These are phyloP conservation scores for Pan paniscus DNA, from an alignment of 2,113 vertebrate genomes.

Conservation along the genomic window DNA sequence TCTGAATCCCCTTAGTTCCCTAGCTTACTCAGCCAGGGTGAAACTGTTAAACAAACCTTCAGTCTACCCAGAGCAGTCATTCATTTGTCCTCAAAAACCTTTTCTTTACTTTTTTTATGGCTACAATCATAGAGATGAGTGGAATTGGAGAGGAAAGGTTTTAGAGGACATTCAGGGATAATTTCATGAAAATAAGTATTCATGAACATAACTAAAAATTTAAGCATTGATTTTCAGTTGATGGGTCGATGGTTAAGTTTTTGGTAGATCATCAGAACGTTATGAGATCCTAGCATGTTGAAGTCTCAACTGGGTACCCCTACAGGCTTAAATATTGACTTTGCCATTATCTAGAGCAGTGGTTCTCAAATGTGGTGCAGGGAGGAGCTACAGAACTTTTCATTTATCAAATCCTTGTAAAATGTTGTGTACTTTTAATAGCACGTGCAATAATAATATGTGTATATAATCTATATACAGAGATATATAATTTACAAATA, in stretches of 20 bases:
- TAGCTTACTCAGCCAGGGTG: neutral
- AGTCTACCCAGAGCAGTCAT: neutral
- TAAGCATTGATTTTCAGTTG: neutral
- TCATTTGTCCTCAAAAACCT: constrained; percentile 9
- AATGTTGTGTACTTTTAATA: neutral
- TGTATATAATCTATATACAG: neutral
- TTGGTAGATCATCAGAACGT: neutral
- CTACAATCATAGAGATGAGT: neutral
- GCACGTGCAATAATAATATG: neutral
- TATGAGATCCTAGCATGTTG: neutral
- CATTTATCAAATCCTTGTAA: neutral
- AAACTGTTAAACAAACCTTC: constrained; percentile 32
- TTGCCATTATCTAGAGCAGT: neutral
- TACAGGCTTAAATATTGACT: neutral
- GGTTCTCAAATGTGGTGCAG: neutral
- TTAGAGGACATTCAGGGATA: too few relatives aligned
- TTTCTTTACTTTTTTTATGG: neutral
- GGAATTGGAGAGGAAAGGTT: too few relatives aligned
- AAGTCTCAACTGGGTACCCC: neutral
- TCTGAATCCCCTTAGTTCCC: constrained; percentile 32
- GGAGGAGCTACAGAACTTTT: neutral
- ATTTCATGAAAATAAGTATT: neutral
- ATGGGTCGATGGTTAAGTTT: neutral
- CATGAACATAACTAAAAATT: neutral
- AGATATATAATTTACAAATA: neutral